These are phyloP conservation scores for Macrophya annulata DNA, from an alignment of 2,888 invertebrate species.

Conservation along the genomic window DNA sequence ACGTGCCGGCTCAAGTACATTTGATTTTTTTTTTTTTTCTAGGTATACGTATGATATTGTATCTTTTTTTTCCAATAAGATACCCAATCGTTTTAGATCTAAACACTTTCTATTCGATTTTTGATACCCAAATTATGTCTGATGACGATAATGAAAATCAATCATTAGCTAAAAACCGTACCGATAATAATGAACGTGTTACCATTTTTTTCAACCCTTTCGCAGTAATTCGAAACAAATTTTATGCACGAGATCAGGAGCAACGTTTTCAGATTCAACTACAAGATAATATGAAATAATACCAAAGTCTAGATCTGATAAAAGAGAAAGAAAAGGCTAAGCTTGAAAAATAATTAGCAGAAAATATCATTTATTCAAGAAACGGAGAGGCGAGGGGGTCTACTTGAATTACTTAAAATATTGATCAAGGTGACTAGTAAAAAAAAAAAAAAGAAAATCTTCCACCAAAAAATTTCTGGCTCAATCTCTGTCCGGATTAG, in stretches of 20 bases:
- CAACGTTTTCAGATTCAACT: background rate
- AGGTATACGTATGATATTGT: background rate
- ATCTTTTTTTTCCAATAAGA: background rate
- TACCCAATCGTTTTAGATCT: background rate
- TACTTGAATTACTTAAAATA: background rate
- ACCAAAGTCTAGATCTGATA: constrained; percentile 35
- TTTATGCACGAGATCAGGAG: background rate
- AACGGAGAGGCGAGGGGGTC: background rate
- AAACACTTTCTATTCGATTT: background rate
- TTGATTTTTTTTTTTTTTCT: constrained; percentile 38
- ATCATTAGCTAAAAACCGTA: background rate
- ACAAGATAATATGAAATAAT: constrained; percentile 29
- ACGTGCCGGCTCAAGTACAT: background rate
- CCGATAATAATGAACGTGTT: background rate
- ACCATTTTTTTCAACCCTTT: background rate
- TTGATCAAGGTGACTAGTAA: background rate
- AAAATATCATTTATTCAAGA: background rate
- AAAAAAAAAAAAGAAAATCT: background rate
- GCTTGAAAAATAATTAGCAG: constrained; percentile 34
- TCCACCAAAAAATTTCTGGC: background rate
- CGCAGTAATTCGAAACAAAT: background rate
- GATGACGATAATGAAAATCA: background rate
- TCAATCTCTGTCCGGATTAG: background rate
- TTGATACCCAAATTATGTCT: background rate
- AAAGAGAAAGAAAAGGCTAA: background rate